phyloP scores from a whole-genome alignment of 2,113 vertebrate species.

The Syngnathus floridae region DNA sequence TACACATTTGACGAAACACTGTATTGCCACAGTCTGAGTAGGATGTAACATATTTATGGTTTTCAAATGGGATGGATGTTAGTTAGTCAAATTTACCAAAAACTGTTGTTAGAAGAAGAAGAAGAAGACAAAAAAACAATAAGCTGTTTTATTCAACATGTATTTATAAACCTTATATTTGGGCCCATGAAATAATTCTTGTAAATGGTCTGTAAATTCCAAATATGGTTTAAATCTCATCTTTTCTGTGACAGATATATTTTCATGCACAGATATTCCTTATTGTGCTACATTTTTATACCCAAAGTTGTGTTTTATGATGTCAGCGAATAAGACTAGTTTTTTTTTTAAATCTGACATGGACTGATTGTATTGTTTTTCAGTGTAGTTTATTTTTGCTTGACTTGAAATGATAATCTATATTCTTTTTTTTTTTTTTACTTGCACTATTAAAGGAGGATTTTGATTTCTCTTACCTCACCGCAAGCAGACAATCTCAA shows the following conservation, averaged over 20 bases:
- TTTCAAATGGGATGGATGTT: slow-evolving; percentile 40
- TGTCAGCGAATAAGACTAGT: slow-evolving; percentile 12
- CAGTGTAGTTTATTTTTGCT: slow-evolving; percentile 24
- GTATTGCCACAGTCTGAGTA: slow-evolving; percentile 66
- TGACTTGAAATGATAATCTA: slow-evolving; percentile 52
- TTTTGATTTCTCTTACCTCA: slow-evolving; percentile 53
- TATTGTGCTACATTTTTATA: slow-evolving; percentile 20
- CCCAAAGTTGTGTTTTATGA: slow-evolving; percentile 14
- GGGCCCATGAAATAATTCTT: slow-evolving; percentile 22
- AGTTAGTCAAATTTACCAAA: slow-evolving; percentile 61
- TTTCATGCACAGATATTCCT: slow-evolving; percentile 19
- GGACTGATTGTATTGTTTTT: not conserved
- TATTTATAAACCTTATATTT: slow-evolving; percentile 52
- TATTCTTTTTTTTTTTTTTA: slow-evolving; percentile 36
- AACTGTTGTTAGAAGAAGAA: slow-evolving; percentile 29
- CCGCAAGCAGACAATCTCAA: slow-evolving; percentile 57
- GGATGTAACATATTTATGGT: slow-evolving; percentile 60
- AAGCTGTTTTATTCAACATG: slow-evolving; percentile 60
- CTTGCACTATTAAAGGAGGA: slow-evolving; percentile 64
- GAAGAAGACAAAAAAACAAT: slow-evolving; percentile 36
- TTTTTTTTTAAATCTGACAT: slow-evolving; percentile 14
- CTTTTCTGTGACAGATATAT: slow-evolving; percentile 29
- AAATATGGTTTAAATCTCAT: slow-evolving; percentile 29
- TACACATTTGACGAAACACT: slow-evolving; percentile 59
- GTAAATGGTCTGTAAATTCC: slow-evolving; percentile 33